Evolutionary conservation across 2,113 vertebrate genomes (phyloP), one percentile per base, ranked within the genome.

Genomic region (Pelodiscus sinensis): DNA sequence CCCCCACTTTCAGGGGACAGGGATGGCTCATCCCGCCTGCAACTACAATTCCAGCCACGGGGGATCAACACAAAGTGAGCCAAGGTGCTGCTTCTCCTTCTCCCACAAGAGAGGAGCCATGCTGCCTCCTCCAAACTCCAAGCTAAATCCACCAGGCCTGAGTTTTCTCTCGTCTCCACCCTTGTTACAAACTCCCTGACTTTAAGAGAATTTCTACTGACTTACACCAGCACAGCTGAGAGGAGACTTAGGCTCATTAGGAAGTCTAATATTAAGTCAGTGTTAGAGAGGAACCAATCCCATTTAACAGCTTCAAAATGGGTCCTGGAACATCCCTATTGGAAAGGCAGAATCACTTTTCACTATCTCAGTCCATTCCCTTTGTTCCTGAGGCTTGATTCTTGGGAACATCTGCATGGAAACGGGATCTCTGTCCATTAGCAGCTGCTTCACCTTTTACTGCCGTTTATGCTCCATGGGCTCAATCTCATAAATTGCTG

Each of bases 391-490:
- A 22, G 11, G 6, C 73, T 77, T 50, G 24, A 24, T 24, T 77
- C 11, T 25, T 77, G 44, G 38, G 35, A 22, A 77, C 73, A 77
- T 88, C 93, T 94, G 80, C 60, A 82, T 19, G 16, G 58, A 65
- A 91, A 84, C 4, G 52, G 73, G 22, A 31, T 90, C 81, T 31
- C 90, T 80, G 55, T 75, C 81, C 16, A 14, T 91, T 44, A 75
- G 88, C 0, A 0, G 65, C 58, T 87, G 91, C 84, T 96, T 71
- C 96, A 95, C 88, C 92, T 96, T 75, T 50, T 35, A 56, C 54
- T 57, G 87, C 90, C 50, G 38, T 89, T 85, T 50, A 75, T 87
- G 91, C 93, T 87, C 75, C 81, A 54, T 35, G 55, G 38, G 86
- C 79, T 93, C 84, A 92, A 91, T 27, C 86, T 91, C 82, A 86